Conservation (phyloP, 2,797 vertebrate species). For the Micropoecilia bifurca region DNA sequence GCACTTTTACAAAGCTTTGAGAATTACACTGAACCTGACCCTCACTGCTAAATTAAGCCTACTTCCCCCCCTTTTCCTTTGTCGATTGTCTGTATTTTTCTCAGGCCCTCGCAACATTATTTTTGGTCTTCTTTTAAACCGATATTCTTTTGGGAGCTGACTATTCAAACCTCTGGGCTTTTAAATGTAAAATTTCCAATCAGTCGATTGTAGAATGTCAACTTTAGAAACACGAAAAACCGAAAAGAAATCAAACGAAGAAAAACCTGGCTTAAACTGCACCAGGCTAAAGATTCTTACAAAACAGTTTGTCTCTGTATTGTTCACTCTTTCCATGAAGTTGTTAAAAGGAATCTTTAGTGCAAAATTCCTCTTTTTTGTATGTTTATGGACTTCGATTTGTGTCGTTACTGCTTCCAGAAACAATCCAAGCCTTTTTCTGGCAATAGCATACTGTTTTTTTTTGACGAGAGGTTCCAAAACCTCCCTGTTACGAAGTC, state of each 20-base stretch:
- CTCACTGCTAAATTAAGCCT: slow-evolving; percentile 53
- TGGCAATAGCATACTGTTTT: too few relatives aligned
- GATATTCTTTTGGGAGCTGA: not conserved
- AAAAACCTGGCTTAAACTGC: not conserved
- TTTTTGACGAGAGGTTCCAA: too few relatives aligned
- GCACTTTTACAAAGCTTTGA: slow-evolving; percentile 65
- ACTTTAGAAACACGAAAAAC: not conserved
- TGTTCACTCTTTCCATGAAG: not conserved
- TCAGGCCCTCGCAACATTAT: not conserved
- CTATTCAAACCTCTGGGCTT: not conserved
- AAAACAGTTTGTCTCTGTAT: not conserved
- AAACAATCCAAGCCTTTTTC: too few relatives aligned
- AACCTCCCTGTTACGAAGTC: too few relatives aligned
- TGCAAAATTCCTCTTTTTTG: too few relatives aligned
- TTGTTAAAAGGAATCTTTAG: not conserved
- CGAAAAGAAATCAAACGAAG: not conserved
- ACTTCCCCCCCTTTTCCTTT: slow-evolving; percentile 4
- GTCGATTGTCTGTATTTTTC: not conserved
- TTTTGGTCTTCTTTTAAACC: not conserved
- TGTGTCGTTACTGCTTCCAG: too few relatives aligned
- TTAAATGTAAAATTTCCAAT: not conserved
- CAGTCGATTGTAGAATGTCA: not conserved
- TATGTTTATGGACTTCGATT: too few relatives aligned
- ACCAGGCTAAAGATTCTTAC: not conserved
- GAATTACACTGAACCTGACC: slow-evolving; percentile 67